A percentile compares a stretch with the other conserved stretches of the same genome.
Evolutionary conservation across 2,888 invertebrate genomes (phyloP).

Genomic region (Abscondita cerata): DNA sequence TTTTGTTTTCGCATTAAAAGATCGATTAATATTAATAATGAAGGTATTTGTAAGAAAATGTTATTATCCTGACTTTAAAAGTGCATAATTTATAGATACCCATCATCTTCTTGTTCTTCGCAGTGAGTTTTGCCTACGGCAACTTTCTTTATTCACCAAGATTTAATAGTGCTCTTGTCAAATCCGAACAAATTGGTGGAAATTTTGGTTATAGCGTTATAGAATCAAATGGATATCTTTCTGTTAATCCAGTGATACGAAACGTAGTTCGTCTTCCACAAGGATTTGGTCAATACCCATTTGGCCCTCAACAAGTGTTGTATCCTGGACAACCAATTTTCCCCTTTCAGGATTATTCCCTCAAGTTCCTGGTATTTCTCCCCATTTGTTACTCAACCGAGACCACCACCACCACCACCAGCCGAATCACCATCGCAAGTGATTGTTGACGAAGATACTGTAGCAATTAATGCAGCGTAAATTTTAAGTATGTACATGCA

Average conservation of each 20-base stretch:
- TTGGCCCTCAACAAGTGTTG: conserved; percentile 20
- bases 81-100: conserved; percentile 8
- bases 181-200: conserved; percentile 61
- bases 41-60: conserved; percentile 1
- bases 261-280: conserved; percentile 27
- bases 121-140: conserved; percentile 45
- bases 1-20: neutral
- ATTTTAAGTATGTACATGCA: no score
- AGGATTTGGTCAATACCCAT: conserved; percentile 31
- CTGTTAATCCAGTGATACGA: conserved; percentile 56
- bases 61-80: neutral
- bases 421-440: conserved; percentile 38
- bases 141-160: conserved; percentile 58
- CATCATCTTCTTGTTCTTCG: conserved; percentile 46
- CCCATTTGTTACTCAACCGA: conserved; percentile 31
- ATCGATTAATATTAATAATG: neutral
- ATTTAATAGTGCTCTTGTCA: conserved; percentile 62
- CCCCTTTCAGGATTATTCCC: conserved; percentile 25
- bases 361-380: conserved; percentile 17
- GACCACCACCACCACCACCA: conserved; percentile 19
- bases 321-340: conserved; percentile 19
- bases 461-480: conserved; percentile 48
- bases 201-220: conserved; percentile 64
- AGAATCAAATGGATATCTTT: conserved; percentile 62
- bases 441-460: conserved; percentile 47